phyloP scores from a whole-genome alignment of 2,113 vertebrate genomes.

The Sander vitreus region DNA sequence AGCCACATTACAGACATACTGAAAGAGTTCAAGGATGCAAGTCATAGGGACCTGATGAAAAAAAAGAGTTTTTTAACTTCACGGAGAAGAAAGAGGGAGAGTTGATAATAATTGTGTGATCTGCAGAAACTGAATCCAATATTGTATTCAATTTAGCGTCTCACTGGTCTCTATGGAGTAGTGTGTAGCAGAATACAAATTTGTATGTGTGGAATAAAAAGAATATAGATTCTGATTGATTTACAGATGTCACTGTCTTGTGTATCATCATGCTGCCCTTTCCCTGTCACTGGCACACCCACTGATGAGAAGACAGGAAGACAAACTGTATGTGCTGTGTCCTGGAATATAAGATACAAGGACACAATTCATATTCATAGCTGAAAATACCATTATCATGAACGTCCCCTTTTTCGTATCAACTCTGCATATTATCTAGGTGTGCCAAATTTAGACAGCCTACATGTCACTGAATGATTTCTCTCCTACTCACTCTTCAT shows the following conservation, averaged over 20 bases:
- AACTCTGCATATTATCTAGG: conserved; percentile 30
- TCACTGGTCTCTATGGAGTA: background rate
- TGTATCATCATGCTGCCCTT: background rate
- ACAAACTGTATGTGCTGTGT: background rate
- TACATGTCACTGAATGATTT: background rate
- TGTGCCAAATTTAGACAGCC: conserved; percentile 21
- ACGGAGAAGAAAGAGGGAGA: background rate
- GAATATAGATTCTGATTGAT: background rate
- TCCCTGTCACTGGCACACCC: background rate
- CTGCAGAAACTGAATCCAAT: background rate
- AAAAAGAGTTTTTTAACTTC: background rate
- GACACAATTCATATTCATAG: conserved; percentile 19
- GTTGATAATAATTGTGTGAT: background rate
- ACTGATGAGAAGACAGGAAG: background rate
- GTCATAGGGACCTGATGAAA: background rate
- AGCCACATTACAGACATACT: background rate
- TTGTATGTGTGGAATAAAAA: background rate
- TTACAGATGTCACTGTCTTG: background rate
- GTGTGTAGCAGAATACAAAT: conserved; percentile 2
- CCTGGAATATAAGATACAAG: background rate
- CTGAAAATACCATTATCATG: background rate
- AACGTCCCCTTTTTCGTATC: conserved; percentile 8
- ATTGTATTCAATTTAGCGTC: background rate
- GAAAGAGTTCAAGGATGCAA: background rate
- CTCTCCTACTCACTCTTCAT: conserved; percentile 1